Evolutionary conservation across 2,888 invertebrate species (phyloP), one percentile per base, ranked within the genome.

Genomic region (Steinernema scapterisci): DNA sequence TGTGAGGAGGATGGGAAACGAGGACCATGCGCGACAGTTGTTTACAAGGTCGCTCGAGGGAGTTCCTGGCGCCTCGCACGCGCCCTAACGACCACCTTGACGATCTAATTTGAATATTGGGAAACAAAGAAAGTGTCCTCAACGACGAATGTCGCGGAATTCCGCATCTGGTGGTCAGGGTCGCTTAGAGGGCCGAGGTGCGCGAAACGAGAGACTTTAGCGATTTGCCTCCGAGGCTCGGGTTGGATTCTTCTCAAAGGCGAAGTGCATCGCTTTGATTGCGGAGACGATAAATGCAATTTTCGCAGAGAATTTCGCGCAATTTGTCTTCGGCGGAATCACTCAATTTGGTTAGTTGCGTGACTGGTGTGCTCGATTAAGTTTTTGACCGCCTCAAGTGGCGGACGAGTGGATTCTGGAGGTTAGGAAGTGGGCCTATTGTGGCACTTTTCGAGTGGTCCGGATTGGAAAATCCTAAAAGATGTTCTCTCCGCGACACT

Each of bases 101-200:
- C 63, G 63, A 63, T 63, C 63, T 63, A 63, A 63, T 63, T 63
- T 63, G 63, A 63, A 63, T 63, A 63, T 1, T 63, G 63, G 31
- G 5, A 25, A 16, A 63, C 63, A 63, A 63, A 63, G 63, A 31
- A 25, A 38, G 38, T 9, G 38, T 16, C 23, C 54, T 48, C 54
- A 54, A 54, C 38, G 16, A 31, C 31, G 27, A 31, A 63, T 16
- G 63, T 63, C 63, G 63, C 27, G 63, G 63, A 63, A 63, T 63
- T 13, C 31, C 25, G 38, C 63, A 63, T 63, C 63, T 63, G 63
- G 63, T 31, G 63, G 63, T 31, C 63, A 63, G 9, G 63, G 63
- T 19, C 63, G 31, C 16, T 2, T n/a, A 19, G 13, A 3, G 13
- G 13, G 3, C 48, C 13, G 5, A 48, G n/a, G 48, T 16, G 48